Conservation (phyloP, 2,888 invertebrate species). For the Erpobdella octoculata region DNA sequence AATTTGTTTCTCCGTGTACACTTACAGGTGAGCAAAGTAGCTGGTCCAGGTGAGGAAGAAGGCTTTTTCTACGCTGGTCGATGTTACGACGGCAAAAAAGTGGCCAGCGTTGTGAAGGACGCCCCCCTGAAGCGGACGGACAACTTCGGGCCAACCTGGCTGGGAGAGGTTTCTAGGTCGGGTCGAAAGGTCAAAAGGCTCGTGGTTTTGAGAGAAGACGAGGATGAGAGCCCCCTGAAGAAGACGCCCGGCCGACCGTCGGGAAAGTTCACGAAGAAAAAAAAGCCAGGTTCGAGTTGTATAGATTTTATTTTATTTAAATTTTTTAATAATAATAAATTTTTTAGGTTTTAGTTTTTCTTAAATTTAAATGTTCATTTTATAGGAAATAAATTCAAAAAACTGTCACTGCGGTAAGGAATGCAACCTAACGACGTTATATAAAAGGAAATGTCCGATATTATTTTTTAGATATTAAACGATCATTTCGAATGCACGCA, state of each 20-base stretch:
- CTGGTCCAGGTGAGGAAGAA: background rate
- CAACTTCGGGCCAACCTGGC: background rate
- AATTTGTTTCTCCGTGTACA: background rate
- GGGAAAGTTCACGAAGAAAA: background rate
- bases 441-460: no score
- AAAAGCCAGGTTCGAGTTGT: background rate
- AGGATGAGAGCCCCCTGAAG: no score
- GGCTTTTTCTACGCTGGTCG: background rate
- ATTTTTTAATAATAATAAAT: background rate
- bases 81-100: background rate
- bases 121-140: background rate
- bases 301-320: background rate
- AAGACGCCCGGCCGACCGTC: background rate
- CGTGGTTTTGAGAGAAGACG: no score
- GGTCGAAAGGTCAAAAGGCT: constrained; percentile 17
- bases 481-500: no score
- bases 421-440: no score
- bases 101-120: background rate
- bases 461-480: no score
- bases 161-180: constrained; percentile 11
- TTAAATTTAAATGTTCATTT: no score
- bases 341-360: background rate
- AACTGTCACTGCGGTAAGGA: no score
- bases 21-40: background rate
- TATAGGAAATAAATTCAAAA: no score